A percentile compares a stretch with the other conserved stretches of the same genome.
Conservation (phyloP, 2,797 vertebrate species). For the Ispidina lecontei region DNA sequence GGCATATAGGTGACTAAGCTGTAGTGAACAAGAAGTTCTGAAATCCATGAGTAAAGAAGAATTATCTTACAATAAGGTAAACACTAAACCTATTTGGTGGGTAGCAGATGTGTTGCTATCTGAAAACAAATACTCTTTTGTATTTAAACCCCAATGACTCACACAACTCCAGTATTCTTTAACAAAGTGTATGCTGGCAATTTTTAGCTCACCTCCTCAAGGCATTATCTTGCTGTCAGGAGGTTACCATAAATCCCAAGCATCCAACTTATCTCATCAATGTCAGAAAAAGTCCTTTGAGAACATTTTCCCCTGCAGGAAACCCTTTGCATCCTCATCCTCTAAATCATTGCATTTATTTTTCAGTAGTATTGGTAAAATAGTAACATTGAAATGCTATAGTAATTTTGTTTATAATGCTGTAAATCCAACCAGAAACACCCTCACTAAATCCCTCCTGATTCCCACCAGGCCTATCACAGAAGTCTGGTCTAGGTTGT, state of each 20-base stretch:
- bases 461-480: background rate
- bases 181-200: background rate
- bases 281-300: conserved; percentile 4
- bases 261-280: conserved; percentile 23
- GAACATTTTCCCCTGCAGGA: background rate
- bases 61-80: background rate
- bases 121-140: background rate
- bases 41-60: background rate
- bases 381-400: background rate
- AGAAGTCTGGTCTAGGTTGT: background rate
- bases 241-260: conserved; percentile 6
- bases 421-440: background rate
- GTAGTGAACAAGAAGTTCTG: conserved; percentile 38
- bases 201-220: conserved; percentile 17
- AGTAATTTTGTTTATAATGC: background rate
- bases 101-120: background rate
- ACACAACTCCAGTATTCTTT: background rate
- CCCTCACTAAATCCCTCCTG: background rate
- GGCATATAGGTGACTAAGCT: background rate
- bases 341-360: background rate
- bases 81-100: background rate
- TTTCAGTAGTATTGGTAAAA: background rate
- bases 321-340: background rate
- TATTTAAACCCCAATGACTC: conserved; percentile 12
- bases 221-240: background rate